A percentile compares a stretch with the other conserved stretches of the same genome.
phyloP scores from a whole-genome alignment of 2,797 vertebrate species.

The Brachyrhaphis roseni region DNA sequence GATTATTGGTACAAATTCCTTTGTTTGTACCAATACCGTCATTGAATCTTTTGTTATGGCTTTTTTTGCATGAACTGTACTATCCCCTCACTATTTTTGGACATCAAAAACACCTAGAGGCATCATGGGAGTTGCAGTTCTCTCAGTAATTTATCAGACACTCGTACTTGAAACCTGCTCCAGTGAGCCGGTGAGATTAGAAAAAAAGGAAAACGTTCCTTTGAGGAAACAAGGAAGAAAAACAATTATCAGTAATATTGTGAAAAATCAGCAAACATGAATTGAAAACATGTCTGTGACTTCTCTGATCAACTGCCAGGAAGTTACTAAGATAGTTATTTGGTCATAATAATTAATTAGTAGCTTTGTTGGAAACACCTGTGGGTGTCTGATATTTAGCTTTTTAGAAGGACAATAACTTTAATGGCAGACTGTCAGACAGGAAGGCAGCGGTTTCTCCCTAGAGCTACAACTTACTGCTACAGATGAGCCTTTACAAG shows the following conservation, averaged over 20 bases:
- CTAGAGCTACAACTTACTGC: not conserved
- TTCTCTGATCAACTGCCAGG: not conserved
- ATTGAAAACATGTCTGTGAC: not conserved
- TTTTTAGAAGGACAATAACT: not conserved
- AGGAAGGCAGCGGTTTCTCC: not conserved
- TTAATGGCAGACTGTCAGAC: not conserved
- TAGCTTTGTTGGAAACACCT: not conserved
- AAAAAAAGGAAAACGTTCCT: not conserved
- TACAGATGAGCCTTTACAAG: not conserved
- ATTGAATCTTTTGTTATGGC: not conserved
- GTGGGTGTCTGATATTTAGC: not conserved
- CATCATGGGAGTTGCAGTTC: slow-evolving; percentile 8
- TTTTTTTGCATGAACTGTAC: not conserved
- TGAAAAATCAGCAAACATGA: not conserved
- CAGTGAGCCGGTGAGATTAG: not conserved
- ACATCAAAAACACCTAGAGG: not conserved
- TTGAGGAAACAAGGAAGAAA: not conserved
- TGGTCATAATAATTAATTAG: not conserved
- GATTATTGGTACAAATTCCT: not conserved
- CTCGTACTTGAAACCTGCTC: not conserved
- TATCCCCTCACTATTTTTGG: not conserved
- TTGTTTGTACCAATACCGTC: not conserved
- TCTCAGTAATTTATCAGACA: slow-evolving; percentile 2
- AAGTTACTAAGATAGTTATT: not conserved
- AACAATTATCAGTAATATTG: not conserved